Evolutionary conservation across 2,888 invertebrate genomes (phyloP), one percentile per base, ranked within the genome.

Genomic region (Stratiomys singularior): DNA sequence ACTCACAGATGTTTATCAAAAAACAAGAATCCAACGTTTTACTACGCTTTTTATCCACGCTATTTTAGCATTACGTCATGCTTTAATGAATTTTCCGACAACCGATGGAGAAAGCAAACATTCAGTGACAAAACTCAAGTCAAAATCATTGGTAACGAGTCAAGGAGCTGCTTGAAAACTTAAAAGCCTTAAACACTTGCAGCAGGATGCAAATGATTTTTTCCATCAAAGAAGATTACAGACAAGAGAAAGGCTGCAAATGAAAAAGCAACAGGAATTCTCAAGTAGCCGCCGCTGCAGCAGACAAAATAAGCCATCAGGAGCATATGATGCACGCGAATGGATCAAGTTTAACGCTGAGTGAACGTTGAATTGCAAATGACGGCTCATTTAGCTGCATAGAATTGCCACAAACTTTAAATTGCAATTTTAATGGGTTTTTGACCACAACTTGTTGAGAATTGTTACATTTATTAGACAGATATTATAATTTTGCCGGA

Each of bases 371-470:
- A 72, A 77, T 72, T 77, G 78, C 78, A 78, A 78, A 76, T 78
- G 78, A 78, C 78, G 78, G 78, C 74, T 76, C 78, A 78, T 78
- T 78, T 78, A 64, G 44, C 78, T 78, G 66, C 56, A 78, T 72
- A 30, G 78, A 78, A 67, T 27, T 52, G 66, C 67, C 74, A 52
- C 76, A 76, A 67, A 56, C 72, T 78, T 78, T 52, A 52, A 78
- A 78, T 78, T 78, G 78, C 78, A 76, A 76, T 78, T 78, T 78
- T 78, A 78, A 78, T 78, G 78, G 78, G 52, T 76, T 78, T 66
- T 64, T 78, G 64, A 78, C 78, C 78, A 76, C 78, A 78, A 76
- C 28, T 28, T 64, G 64, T 52, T 52, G 52, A 37, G 15, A 52
- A 52, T 52, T 13, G 52, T 52, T 52, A 4, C 37, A 13, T 13